These are phyloP conservation scores for Trichomycterus rosablanca DNA, from an alignment of 2,113 vertebrate genomes.

Conservation along the genomic window DNA sequence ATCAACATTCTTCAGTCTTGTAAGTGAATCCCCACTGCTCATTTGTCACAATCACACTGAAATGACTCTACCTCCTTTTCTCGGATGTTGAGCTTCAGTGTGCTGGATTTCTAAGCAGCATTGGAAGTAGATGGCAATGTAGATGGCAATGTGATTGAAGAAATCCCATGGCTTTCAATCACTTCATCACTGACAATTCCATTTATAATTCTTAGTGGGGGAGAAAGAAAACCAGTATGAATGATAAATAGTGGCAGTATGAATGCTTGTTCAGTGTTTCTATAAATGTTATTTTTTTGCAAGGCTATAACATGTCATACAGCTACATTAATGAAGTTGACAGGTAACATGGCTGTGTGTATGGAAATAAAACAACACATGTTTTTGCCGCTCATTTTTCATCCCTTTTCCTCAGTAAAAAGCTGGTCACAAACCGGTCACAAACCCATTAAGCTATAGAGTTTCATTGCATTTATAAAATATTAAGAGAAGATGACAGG, in stretches of 20 bases:
- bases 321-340: not conserved
- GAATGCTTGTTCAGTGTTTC: not conserved
- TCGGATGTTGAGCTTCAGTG: slow-evolving; percentile 12
- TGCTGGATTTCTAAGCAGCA: slow-evolving; percentile 7
- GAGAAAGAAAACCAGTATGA: slow-evolving; percentile 8
- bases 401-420: too few relatives aligned
- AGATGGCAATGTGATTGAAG: slow-evolving; percentile 4
- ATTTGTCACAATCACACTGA: slow-evolving; percentile 24
- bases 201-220: slow-evolving; percentile 19
- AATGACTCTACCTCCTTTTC: slow-evolving; percentile 11
- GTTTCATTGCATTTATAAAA: too few relatives aligned
- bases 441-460: too few relatives aligned
- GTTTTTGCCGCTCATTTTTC: too few relatives aligned
- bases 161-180: slow-evolving; percentile 18
- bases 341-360: not conserved
- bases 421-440: too few relatives aligned
- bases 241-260: not conserved
- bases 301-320: not conserved
- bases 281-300: not conserved
- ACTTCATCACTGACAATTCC: slow-evolving; percentile 3
- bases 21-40: slow-evolving; percentile 10
- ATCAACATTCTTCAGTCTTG: slow-evolving; percentile 3
- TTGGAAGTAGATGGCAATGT: too few relatives aligned
- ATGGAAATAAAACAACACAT: too few relatives aligned
- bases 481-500: too few relatives aligned